Evolutionary conservation across 1,140 invertebrate genomes (phyloP).

Genomic region (Myzus persicae): DNA sequence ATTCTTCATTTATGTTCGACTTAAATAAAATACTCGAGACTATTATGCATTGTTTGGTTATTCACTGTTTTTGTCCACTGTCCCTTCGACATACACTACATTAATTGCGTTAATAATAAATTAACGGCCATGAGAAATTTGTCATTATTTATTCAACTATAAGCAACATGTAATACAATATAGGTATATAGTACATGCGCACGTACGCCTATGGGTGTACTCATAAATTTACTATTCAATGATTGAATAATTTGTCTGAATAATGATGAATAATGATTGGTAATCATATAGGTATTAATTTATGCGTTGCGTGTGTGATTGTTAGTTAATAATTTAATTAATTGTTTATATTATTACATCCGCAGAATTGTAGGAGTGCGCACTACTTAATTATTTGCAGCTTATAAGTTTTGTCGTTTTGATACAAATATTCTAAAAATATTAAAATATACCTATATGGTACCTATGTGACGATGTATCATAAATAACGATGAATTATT

Average conservation of each 20-base stretch:
- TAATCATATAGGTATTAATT: not conserved
- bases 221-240: constrained; percentile 1
- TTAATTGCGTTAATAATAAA: not conserved
- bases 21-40: not conserved
- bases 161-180: not conserved
- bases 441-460: not conserved
- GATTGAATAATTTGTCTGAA: not conserved
- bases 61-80: not conserved
- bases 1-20: not conserved
- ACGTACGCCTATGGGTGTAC: not conserved
- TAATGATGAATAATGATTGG: not conserved
- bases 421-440: not conserved
- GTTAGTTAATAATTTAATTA: not conserved
- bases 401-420: not conserved
- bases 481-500: not conserved
- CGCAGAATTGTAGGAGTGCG: not conserved
- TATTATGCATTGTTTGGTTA: not conserved
- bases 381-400: not conserved
- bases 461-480: too few relatives aligned
- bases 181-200: not conserved
- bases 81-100: not conserved
- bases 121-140: not conserved
- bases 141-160: not conserved
- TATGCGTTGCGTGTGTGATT: not conserved
- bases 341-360: not conserved